Evolutionary conservation across 2,797 vertebrate species (phyloP), one percentile per base, ranked within the genome.

Genomic region (Rhodeus uyekii): DNA sequence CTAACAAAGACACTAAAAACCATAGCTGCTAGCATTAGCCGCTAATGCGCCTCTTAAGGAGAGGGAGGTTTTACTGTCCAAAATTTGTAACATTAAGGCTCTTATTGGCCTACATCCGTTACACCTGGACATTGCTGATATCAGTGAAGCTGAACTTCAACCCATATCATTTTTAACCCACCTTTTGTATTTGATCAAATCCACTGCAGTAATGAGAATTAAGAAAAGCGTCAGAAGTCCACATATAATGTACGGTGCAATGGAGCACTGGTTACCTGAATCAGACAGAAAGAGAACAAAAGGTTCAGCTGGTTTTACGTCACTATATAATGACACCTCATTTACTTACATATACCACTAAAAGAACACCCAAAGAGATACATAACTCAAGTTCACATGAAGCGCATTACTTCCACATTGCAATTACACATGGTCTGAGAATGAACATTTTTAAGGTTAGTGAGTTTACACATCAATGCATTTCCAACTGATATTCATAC

Each of bases 121-220:
- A 18, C 18, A 19, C 18, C 6, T 5, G 50, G 50, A 24, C 9
- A 12, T 55, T 55, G 12, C 4, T n/a, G 10, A 5, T 24, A 55
- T 24, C 9, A 55, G 50, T 55, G 50, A 24, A 55, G 50, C 2
- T 69, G 67, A 44, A 44, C 8, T 46, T 69, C 36, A 16, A 36
- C 8, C 36, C n/a, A 9, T 39, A 39, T 68, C 24, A 24, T 16
- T 16, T 19, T 69, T 44, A 29, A 72, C 53, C 10, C n/a, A 90
- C 88, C 85, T 81, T 53, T 58, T 79, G 74, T 79, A 81, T 39
- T 83, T 89, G 60, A 24, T 27, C 27, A 85, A 61, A 19, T 34
- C 22, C 18, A 89, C 80, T 18, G 10, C 67, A 10, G 78, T 63
- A 8, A 50, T 85, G 16, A 87, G 5, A 53, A 86, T 6, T 42